These are phyloP conservation scores for Pycnonotus jocosus DNA, from an alignment of 2,113 vertebrate species.

Conservation along the genomic window DNA sequence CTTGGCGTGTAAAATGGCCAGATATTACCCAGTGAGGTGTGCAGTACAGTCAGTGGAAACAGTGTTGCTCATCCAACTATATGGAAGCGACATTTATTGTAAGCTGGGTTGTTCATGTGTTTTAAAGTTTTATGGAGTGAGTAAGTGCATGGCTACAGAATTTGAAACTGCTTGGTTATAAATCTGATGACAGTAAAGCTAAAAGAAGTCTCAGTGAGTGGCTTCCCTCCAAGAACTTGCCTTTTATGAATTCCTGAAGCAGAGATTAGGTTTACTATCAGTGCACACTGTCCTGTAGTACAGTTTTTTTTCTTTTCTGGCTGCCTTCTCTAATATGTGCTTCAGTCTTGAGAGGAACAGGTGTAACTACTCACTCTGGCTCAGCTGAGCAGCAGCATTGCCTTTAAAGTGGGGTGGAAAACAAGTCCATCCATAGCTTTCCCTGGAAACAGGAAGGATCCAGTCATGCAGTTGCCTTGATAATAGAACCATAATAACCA, in stretches of 20 bases:
- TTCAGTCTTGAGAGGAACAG: neutral
- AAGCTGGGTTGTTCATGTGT: neutral
- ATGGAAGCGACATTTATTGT: neutral
- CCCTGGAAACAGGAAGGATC: neutral
- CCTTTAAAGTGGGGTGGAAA: neutral
- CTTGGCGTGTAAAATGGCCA: neutral
- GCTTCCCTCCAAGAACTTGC: neutral
- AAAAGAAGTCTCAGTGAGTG: neutral
- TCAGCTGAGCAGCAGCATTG: neutral
- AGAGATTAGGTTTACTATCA: neutral
- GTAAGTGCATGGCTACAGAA: conserved; percentile 15
- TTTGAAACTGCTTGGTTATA: conserved; percentile 29
- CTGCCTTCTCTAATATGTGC: neutral
- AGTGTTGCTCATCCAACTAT: neutral
- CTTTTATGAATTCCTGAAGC: conserved; percentile 7
- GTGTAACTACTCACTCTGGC: neutral
- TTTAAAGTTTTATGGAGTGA: conserved; percentile 42
- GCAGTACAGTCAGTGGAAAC: neutral
- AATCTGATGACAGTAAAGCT: conserved; percentile 38
- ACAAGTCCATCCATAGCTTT: neutral
- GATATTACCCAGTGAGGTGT: neutral
- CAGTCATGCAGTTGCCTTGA: neutral
- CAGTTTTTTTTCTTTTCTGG: neutral
- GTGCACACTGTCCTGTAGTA: neutral
- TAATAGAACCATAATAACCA: neutral